Evolutionary conservation across 2,797 vertebrate genomes (phyloP).

Genomic region (Cryptoblepharus egeriae): DNA sequence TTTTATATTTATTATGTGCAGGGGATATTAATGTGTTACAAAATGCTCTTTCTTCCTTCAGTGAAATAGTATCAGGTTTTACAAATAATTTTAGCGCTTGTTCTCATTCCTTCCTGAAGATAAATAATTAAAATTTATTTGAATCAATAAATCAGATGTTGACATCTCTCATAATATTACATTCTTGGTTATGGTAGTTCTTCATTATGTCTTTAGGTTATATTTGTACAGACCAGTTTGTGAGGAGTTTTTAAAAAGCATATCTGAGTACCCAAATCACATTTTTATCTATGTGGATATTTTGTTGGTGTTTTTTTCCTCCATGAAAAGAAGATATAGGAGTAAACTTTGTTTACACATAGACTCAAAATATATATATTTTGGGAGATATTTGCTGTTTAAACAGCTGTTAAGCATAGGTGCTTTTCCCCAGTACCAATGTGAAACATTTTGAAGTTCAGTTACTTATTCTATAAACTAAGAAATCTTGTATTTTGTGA

Average conservation of each 20-base stretch:
- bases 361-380: slow-evolving; percentile 65
- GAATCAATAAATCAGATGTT: slow-evolving; percentile 36
- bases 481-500: slow-evolving; percentile 54
- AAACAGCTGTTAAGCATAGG: slow-evolving; percentile 58
- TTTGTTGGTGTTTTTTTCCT: slow-evolving; percentile 28
- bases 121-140: neutral
- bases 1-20: slow-evolving; percentile 82
- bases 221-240: slow-evolving; percentile 43
- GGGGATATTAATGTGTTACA: slow-evolving; percentile 75
- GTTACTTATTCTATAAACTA: slow-evolving; percentile 55
- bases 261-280: slow-evolving; percentile 56
- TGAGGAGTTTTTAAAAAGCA: slow-evolving; percentile 29
- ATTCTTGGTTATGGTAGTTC: slow-evolving; percentile 42
- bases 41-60: slow-evolving; percentile 69
- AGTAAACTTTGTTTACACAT: slow-evolving; percentile 79
- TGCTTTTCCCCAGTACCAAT: slow-evolving; percentile 66
- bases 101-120: slow-evolving; percentile 47
- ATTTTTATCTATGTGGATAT: slow-evolving; percentile 60
- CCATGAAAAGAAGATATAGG: slow-evolving; percentile 61
- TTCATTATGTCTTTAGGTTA: slow-evolving; percentile 60
- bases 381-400: slow-evolving; percentile 61
- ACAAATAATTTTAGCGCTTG: slow-evolving; percentile 51
- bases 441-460: slow-evolving; percentile 60
- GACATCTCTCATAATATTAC: slow-evolving; percentile 47
- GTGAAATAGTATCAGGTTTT: slow-evolving; percentile 62